A percentile compares a stretch with the other conserved stretches of the same genome.
Conservation (phyloP, 2,888 invertebrate genomes). For the Mellilla xanthometata region DNA sequence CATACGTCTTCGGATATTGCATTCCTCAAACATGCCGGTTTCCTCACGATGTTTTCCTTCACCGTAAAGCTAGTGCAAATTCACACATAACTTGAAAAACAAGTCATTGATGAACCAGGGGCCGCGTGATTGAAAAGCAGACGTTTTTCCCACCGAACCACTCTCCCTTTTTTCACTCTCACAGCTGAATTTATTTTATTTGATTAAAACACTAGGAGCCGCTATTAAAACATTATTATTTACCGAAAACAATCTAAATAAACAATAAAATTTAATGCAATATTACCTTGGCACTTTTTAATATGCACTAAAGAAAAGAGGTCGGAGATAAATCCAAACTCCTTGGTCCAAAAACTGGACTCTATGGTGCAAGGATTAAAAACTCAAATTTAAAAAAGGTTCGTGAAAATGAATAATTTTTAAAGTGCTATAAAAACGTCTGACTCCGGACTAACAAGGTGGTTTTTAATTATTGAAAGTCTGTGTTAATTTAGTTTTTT, state of each 20-base stretch:
- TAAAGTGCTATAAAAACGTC: slow-evolving; percentile 55
- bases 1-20: too few species aligned
- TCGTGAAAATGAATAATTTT: slow-evolving; percentile 33
- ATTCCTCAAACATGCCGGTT: too few species aligned
- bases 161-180: too few species aligned
- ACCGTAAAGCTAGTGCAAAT: too few species aligned
- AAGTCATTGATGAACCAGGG: too few species aligned
- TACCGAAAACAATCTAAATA: slow-evolving; percentile 62
- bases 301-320: slow-evolving; percentile 25
- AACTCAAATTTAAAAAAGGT: slow-evolving; percentile 3
- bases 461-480: slow-evolving; percentile 75
- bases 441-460: slow-evolving; percentile 68
- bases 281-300: slow-evolving; percentile 61
- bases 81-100: too few species aligned
- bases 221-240: slow-evolving; percentile 32
- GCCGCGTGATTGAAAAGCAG: too few species aligned
- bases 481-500: slow-evolving; percentile 75
- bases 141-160: too few species aligned
- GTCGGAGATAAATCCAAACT: slow-evolving; percentile 5
- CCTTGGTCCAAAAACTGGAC: slow-evolving; percentile 23
- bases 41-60: too few species aligned
- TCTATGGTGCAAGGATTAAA: slow-evolving; percentile 29
- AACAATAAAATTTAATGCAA: slow-evolving; percentile 68
- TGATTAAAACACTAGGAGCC: slow-evolving; percentile 39
- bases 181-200: too few species aligned